Evolutionary conservation across 2,888 invertebrate species (phyloP), one percentile per base, ranked within the genome.

Genomic region (Campopleginae sp.): DNA sequence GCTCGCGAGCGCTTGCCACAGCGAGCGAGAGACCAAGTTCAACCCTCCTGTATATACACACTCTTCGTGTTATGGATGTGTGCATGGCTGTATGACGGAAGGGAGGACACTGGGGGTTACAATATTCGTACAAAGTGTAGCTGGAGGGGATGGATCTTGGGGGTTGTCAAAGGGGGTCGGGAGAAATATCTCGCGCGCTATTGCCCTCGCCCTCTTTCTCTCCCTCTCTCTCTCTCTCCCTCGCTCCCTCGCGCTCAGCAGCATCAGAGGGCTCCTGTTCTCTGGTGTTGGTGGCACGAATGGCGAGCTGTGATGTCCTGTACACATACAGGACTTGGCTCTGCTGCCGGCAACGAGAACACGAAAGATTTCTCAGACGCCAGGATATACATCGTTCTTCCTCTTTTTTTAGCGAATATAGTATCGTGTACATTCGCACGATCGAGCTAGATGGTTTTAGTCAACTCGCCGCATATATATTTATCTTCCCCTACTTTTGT

Each of bases 401-500:
- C 83, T 86, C 85, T 71, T 72, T 80, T 81, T 76, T 85, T 85
- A 71, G 81, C 83, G 82, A 27, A 58, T 78, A 66, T 63, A 79
- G 61, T 91, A 94, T 94, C 94, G 93, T 31, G 46, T 79, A 79
- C 63, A 68, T 48, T 74, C 65, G 46, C 61, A 75, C 63, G 70
- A 88, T 66, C 78, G 87, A 87, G 79, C 88, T 86, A 85, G 80
- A 80, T 80, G 79, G 87, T 90, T 91, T 84, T 89, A 91, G 89
- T 88, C 89, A 90, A 89, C 92, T 90, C 86, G n/a, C n/a, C 88
- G 80, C 70, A 79, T 83, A 65, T 46, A 75, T 76, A 42, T 74
- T 79, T 58, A 66, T 88, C 89, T 89, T 89, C 90, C 90, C 91
- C 89, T 90, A 88, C 92, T 92, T 92, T 92, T 90, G 71, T 63